Percentiles rank a stretch among this genome's conserved stretches.
Evolutionary conservation across 2,888 invertebrate species (phyloP).

Genomic region (Helicoverpa assulta): DNA sequence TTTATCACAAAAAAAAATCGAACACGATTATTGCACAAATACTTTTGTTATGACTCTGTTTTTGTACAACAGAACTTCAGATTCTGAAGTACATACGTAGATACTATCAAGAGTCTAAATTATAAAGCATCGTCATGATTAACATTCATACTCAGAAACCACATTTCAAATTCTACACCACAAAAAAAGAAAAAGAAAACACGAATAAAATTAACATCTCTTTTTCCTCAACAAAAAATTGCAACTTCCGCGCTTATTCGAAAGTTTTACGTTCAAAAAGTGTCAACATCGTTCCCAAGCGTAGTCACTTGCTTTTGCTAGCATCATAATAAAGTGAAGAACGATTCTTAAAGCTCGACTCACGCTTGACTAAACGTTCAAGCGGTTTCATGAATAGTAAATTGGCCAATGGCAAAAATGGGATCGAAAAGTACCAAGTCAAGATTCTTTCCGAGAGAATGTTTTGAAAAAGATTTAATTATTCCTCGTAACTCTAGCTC

Average conservation of each 20-base stretch:
- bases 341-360: constrained; percentile 25
- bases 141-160: background rate
- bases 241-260: constrained; percentile 4
- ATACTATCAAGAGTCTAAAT: too few species aligned
- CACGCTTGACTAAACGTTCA: constrained; percentile 42
- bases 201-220: background rate
- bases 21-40: too few species aligned
- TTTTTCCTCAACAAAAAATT: constrained; percentile 10
- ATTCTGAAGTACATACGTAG: too few species aligned
- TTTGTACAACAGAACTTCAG: too few species aligned
- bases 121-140: too few species aligned
- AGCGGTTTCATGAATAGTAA: constrained; percentile 60
- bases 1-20: too few species aligned
- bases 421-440: constrained; percentile 34
- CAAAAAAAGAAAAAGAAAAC: background rate
- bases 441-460: constrained; percentile 34
- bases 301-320: constrained; percentile 17
- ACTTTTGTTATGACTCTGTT: too few species aligned
- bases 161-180: background rate
- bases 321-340: constrained; percentile 34
- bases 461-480: constrained; percentile 43
- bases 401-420: constrained; percentile 45
- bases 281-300: constrained; percentile 18
- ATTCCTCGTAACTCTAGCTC: constrained; percentile 22
- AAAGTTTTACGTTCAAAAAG: constrained; percentile 15